These are phyloP conservation scores for Probosciger aterrimus DNA, from an alignment of 2,113 vertebrate species.

Conservation along the genomic window DNA sequence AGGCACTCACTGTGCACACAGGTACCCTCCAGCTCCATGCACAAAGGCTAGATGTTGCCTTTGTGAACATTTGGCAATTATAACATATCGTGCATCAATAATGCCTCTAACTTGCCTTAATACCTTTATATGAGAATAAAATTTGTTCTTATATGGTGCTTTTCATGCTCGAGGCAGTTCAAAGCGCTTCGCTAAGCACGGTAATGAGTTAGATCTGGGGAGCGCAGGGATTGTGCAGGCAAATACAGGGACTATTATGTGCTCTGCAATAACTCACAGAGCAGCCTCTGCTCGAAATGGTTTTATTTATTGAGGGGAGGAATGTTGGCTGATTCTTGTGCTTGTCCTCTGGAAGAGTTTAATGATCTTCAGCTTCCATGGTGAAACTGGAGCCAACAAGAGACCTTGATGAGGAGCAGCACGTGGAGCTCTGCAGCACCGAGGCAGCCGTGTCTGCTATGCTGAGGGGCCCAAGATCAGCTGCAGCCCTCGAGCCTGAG, in stretches of 20 bases:
- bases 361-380: not conserved
- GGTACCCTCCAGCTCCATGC: not conserved
- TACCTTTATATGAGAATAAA: conserved; percentile 21
- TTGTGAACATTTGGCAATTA: not conserved
- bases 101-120: conserved; percentile 27
- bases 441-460: accelerated
- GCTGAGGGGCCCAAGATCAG: not conserved
- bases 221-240: not conserved
- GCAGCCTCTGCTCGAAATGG: not conserved
- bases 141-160: not conserved
- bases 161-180: not conserved
- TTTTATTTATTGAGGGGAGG: not conserved
- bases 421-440: not conserved
- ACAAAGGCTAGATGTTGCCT: not conserved
- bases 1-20: not conserved
- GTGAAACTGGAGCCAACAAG: not conserved
- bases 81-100: not conserved
- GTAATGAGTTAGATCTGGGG: not conserved
- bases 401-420: accelerated
- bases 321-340: not conserved
- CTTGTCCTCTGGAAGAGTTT: not conserved
- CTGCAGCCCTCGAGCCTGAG: accelerated
- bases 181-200: not conserved
- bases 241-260: not conserved
- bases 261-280: not conserved